Evolutionary conservation across 1,140 invertebrate genomes (phyloP).

Genomic region (Caerostris darwini): DNA sequence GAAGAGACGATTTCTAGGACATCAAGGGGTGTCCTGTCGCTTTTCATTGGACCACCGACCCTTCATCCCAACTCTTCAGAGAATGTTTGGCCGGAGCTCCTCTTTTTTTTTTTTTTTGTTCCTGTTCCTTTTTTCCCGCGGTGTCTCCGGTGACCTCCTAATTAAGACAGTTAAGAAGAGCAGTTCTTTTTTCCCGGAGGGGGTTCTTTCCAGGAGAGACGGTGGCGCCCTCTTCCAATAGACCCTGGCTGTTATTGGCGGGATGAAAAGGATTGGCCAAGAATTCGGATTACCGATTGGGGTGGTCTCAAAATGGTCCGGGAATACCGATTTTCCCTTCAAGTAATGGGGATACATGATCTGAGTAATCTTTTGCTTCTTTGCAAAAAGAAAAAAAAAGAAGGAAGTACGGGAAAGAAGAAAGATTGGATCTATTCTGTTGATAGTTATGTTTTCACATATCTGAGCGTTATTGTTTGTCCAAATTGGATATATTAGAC

Average conservation of each 20-base stretch:
- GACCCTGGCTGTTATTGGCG: not conserved
- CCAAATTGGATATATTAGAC: too few species aligned
- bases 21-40: not conserved
- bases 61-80: not conserved
- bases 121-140: not conserved
- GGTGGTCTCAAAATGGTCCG: not conserved
- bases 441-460: too few species aligned
- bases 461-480: too few species aligned
- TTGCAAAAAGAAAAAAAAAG: too few species aligned
- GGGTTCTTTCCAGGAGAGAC: not conserved
- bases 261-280: not conserved
- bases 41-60: not conserved
- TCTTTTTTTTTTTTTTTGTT: not conserved
- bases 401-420: too few species aligned
- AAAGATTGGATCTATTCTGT: too few species aligned
- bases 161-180: constrained; percentile 16
- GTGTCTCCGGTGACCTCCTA: not conserved
- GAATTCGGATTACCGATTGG: not conserved
- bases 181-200: not conserved
- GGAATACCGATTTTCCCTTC: not conserved
- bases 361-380: too few species aligned
- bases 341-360: not conserved
- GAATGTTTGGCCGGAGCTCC: not conserved
- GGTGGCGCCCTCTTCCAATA: not conserved
- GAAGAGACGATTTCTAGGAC: not conserved